These are phyloP conservation scores for Stichodactyla helianthus DNA, from an alignment of 64 coral and sea anemone species.

Conservation along the genomic window DNA sequence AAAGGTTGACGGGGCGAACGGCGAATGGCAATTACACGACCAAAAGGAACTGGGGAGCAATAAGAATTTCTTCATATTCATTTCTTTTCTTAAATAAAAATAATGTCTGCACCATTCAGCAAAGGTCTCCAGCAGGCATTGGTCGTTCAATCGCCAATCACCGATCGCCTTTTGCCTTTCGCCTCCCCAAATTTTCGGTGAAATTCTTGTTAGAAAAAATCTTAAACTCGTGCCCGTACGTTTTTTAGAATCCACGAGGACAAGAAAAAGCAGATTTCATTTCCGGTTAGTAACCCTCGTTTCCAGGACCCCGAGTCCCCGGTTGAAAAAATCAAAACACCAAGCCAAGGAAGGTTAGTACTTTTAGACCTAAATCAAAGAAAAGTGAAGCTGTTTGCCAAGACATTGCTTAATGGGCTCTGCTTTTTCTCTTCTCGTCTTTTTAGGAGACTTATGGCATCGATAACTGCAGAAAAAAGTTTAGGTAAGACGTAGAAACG, in stretches of 20 bases:
- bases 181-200: too few species aligned
- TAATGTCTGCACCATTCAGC: too few species aligned
- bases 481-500: slow-evolving; percentile 47
- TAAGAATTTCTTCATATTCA: too few species aligned
- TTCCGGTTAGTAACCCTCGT: slow-evolving; percentile 79
- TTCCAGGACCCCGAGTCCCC: slow-evolving; percentile 82
- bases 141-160: too few species aligned
- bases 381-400: background rate
- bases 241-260: slow-evolving; percentile 81
- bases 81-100: too few species aligned
- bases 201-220: too few species aligned
- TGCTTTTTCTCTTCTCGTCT: background rate
- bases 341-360: slow-evolving; percentile 70
- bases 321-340: slow-evolving; percentile 63
- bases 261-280: slow-evolving; percentile 84
- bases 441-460: slow-evolving; percentile 62
- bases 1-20: too few species aligned
- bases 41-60: too few species aligned
- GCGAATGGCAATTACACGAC: too few species aligned
- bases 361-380: background rate
- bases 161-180: too few species aligned
- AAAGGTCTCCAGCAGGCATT: too few species aligned
- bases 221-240: background rate
- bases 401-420: background rate
- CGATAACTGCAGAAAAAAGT: slow-evolving; percentile 70